Conservation (phyloP, 1,140 invertebrate species). For the Xylocopa sonorina region DNA sequence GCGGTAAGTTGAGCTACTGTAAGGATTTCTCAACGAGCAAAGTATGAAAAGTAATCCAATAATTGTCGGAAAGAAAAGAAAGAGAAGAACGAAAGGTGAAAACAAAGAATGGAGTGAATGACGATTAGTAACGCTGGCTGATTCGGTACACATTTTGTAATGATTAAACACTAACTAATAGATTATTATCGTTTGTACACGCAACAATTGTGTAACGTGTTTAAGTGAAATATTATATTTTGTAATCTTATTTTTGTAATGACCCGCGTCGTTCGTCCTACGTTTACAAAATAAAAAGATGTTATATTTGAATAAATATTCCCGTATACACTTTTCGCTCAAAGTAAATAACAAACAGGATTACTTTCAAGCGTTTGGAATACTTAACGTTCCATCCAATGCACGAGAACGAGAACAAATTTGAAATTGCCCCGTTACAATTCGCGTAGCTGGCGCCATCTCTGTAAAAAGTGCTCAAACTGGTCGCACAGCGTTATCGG, state of each 20-base stretch:
- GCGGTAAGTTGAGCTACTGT: slow-evolving; percentile 10
- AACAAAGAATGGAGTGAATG: neutral
- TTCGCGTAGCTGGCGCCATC: no score
- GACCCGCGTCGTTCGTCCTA: slow-evolving; percentile 60
- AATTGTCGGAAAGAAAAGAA: neutral
- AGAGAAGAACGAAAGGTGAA: neutral
- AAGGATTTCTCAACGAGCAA: slow-evolving; percentile 29
- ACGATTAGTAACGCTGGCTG: slow-evolving; percentile 25
- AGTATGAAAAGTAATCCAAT: slow-evolving; percentile 12
- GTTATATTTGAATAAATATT: slow-evolving; percentile 56
- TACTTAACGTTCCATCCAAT: no score
- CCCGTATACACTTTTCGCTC: no score
- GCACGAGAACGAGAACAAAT: no score
- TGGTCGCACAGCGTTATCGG: no score
- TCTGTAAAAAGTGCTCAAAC: no score
- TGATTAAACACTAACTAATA: slow-evolving; percentile 54
- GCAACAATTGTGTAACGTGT: slow-evolving; percentile 57
- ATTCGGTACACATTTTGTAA: slow-evolving; percentile 50
- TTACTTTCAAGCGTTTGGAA: no score
- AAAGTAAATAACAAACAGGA: no score
- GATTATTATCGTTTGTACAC: slow-evolving; percentile 61
- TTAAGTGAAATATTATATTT: slow-evolving; percentile 66
- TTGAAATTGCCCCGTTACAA: no score
- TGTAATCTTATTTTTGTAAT: slow-evolving; percentile 75
- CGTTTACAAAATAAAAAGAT: slow-evolving; percentile 71